phyloP scores from a whole-genome alignment of 2,888 invertebrate genomes.

The Autographa gamma region DNA sequence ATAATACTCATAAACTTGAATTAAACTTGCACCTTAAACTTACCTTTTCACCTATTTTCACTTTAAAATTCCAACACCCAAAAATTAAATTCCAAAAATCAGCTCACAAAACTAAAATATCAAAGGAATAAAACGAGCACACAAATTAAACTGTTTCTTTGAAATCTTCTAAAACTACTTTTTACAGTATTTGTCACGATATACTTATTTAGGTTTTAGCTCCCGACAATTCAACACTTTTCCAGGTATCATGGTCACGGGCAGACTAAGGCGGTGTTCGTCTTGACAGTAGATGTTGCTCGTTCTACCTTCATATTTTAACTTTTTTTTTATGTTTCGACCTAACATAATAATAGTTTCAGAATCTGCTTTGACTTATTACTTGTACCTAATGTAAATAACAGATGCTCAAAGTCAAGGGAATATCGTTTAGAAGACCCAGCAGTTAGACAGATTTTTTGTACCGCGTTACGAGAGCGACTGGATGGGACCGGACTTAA shows the following conservation, averaged over 20 bases:
- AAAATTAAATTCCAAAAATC: background rate
- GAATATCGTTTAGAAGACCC: constrained; percentile 53
- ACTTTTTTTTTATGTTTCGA: too few species aligned
- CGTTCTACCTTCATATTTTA: too few species aligned
- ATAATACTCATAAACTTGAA: too few species aligned
- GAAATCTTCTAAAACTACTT: constrained; percentile 20
- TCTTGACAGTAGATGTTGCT: too few species aligned
- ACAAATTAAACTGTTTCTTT: constrained; percentile 34
- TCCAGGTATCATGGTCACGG: too few species aligned
- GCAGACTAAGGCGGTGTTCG: too few species aligned
- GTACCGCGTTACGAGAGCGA: constrained; percentile 34
- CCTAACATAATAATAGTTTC: background rate
- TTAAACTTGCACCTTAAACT: too few species aligned
- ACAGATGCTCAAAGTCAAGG: constrained; percentile 39
- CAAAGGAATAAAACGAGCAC: background rate
- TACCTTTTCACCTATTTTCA: too few species aligned
- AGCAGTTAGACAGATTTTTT: constrained; percentile 47
- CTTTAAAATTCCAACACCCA: too few species aligned
- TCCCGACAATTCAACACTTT: too few species aligned
- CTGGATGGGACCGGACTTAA: constrained; percentile 33
- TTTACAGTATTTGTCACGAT: too few species aligned
- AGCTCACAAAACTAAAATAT: background rate
- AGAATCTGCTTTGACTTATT: background rate
- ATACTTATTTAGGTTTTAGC: too few species aligned
- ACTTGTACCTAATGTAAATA: constrained; percentile 23